Evolutionary conservation across 2,888 invertebrate genomes (phyloP), one percentile per base, ranked within the genome.

Genomic region (Malthinus seriepunctatus): DNA sequence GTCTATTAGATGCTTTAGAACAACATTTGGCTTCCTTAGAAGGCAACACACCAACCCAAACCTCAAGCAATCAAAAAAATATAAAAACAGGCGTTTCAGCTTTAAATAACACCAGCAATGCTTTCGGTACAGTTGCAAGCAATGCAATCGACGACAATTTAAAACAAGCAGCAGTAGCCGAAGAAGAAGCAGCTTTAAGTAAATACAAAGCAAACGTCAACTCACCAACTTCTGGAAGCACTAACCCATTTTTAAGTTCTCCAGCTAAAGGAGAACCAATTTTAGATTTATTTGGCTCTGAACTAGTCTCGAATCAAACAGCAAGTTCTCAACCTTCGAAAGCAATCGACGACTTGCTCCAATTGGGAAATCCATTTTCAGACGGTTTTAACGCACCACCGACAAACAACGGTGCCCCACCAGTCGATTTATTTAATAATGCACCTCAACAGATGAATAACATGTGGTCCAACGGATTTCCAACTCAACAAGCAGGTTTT

Each of bases 1-100:
- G 97, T 78, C 84, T 99, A 52, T 82, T 99, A 62, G 98, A 99
- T 79, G 98, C 99, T 0, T 82, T 99, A 67, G 99, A 99, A 77
- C 94, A 96, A 63, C 99, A 99, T 81, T 86, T 99, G 62, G 93
- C 92, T 32, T 88, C 94, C 0, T 80, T 99, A 61, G 99, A 99
- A 78, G 97, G 98, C 51, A 92, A 92, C 73, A 93, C 93, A 6
- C 93, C 93, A 32, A 93, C 93, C 10, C 91, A 91, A 74, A 88
- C 92, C 3, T 88, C 91, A 60, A 89, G 88, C 80, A 89, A 91
- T 80, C 90, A 93, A 81, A 92, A 91, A 82, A 93, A 91, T 85
- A 88, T 94, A 74, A 92, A 92, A 78, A 90, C 90, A 77, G 94
- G 92, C 76, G 93, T 94, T 81, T 89, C 90, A 71, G 93, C 90